Evolutionary conservation across 2,888 invertebrate species (phyloP).

Genomic region (Heteromyza rotundicornis): DNA sequence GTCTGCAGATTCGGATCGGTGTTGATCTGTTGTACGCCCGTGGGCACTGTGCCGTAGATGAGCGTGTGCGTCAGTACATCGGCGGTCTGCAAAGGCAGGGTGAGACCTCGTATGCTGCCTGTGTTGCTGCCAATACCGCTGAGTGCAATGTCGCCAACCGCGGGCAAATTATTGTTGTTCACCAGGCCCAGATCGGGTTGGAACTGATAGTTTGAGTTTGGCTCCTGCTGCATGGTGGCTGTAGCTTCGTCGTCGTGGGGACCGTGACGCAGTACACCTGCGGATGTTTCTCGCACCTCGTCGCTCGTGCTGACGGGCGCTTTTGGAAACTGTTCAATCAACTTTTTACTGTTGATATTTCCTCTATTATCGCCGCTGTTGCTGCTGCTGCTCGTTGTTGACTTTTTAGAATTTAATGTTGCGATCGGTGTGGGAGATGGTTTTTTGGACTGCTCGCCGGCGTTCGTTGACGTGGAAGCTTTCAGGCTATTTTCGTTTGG

Average conservation of each 20-base stretch:
- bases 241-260: conserved; percentile 38
- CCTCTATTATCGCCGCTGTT: conserved; percentile 2
- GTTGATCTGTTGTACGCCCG: conserved; percentile 49
- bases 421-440: conserved; percentile 8
- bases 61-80: conserved; percentile 59
- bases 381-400: conserved; percentile 9
- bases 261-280: conserved; percentile 32
- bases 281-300: conserved; percentile 37
- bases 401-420: conserved; percentile 11
- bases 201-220: conserved; percentile 62
- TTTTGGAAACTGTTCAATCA: conserved; percentile 4
- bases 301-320: conserved; percentile 10
- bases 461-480: conserved; percentile 17
- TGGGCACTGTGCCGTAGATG: conserved; percentile 58
- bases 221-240: conserved; percentile 58
- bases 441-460: conserved; percentile 5
- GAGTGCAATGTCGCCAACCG: conserved; percentile 20
- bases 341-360: conserved; percentile 11
- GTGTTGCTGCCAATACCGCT: conserved; percentile 26
- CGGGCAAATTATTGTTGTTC: conserved; percentile 49
- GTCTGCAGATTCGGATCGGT: conserved; percentile 53
- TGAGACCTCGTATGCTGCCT: conserved; percentile 1
- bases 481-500: too few species aligned
- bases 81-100: conserved; percentile 34
- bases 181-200: conserved; percentile 61